A percentile compares a stretch with the other conserved stretches of the same genome.
Conservation (phyloP, 2,888 invertebrate species). For the Syritta pipiens region DNA sequence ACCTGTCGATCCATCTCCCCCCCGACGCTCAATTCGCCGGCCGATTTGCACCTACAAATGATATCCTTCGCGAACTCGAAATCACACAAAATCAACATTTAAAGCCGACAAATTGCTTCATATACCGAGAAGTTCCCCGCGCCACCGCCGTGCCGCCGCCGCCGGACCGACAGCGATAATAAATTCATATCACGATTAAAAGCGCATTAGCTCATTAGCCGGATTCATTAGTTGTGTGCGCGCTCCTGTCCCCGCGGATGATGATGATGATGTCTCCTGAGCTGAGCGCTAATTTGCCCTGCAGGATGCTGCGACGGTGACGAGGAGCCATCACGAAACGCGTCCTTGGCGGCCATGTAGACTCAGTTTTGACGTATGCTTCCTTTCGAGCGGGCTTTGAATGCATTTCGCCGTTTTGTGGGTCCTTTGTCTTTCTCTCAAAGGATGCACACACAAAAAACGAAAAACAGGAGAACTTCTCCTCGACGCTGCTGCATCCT, state of each 20-base stretch:
- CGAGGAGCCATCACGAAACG: not conserved
- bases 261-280: constrained; percentile 63
- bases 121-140: constrained; percentile 33
- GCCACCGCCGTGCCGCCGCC: not conserved
- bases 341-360: constrained; percentile 64
- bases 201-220: constrained; percentile 69
- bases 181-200: constrained; percentile 69
- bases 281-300: constrained; percentile 54
- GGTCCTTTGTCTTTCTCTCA: constrained; percentile 46
- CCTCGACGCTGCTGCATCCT: constrained; percentile 44
- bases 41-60: constrained; percentile 49
- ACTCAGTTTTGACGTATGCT: constrained; percentile 55
- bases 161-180: constrained; percentile 33
- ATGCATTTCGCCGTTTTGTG: constrained; percentile 55
- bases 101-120: constrained; percentile 56
- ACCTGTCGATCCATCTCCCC: constrained; percentile 25
- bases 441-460: constrained; percentile 44
- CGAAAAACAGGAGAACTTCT: not conserved
- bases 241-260: constrained; percentile 1
- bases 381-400: constrained; percentile 40
- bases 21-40: not conserved
- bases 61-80: not conserved
- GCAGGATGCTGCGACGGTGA: constrained; percentile 1
- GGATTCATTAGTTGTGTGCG: constrained; percentile 51
- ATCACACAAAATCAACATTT: constrained; percentile 47